Evolutionary conservation across 23 tunicate species (phyloP).

Genomic region (Clavelina lepadiformis): DNA sequence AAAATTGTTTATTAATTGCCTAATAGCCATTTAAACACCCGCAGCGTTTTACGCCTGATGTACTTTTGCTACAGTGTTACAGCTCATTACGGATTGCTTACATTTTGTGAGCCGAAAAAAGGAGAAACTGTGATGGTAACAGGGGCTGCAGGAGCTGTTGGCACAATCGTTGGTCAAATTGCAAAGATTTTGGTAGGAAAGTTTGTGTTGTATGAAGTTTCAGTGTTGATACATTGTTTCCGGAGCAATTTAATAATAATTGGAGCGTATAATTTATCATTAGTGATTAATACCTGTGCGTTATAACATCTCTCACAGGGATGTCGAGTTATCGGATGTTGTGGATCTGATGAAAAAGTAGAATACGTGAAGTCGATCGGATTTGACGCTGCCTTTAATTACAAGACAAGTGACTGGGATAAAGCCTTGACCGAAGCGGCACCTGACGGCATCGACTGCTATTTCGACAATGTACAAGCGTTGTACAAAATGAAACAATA

Average conservation of each 20-base stretch:
- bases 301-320: constrained; percentile 6
- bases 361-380: constrained; percentile 22
- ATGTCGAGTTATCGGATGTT: constrained; percentile 19
- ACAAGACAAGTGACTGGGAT: constrained; percentile 21
- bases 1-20: too few relatives aligned
- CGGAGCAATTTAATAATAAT: neutral
- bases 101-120: constrained; percentile 44
- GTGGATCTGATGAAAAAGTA: constrained; percentile 11
- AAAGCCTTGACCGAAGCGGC: constrained; percentile 20
- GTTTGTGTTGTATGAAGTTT: neutral
- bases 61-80: constrained; percentile 24
- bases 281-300: too few relatives aligned
- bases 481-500: neutral
- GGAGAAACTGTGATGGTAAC: constrained; percentile 71
- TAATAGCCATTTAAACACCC: too few relatives aligned
- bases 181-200: constrained; percentile 51
- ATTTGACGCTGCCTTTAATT: constrained; percentile 49
- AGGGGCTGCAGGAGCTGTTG: constrained; percentile 73
- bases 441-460: constrained; percentile 56
- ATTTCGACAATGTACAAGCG: constrained; percentile 45
- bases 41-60: too few relatives aligned
- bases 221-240: neutral
- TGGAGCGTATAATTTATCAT: neutral
- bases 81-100: constrained; percentile 56
- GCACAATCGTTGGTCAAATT: constrained; percentile 67